phyloP scores from a whole-genome alignment of 1,140 invertebrate genomes.

The Sitophilus oryzae region DNA sequence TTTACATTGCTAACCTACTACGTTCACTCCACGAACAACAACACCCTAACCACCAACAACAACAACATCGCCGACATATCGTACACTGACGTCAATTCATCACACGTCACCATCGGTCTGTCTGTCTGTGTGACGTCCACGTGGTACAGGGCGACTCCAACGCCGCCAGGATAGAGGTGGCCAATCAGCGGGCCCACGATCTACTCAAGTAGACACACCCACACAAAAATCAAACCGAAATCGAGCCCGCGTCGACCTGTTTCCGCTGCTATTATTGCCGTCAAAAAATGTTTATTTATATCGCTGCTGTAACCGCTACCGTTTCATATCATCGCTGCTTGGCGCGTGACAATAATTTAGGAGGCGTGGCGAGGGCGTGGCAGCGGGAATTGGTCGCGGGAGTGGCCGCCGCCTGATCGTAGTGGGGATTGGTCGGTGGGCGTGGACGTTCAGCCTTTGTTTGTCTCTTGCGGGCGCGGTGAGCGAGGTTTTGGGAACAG shows the following conservation, averaged over 20 bases:
- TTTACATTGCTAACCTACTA: slow-evolving; percentile 39
- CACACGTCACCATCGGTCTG: slow-evolving; percentile 10
- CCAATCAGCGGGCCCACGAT: slow-evolving; percentile 77
- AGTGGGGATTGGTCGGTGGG: neutral
- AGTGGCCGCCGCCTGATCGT: neutral
- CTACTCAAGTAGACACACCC: slow-evolving; percentile 66
- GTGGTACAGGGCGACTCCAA: slow-evolving; percentile 58
- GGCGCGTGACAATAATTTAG: neutral
- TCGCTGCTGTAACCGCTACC: neutral
- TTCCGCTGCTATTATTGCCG: neutral
- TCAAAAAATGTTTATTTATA: neutral
- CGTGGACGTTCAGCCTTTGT: neutral
- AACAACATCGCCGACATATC: too few relatives aligned
- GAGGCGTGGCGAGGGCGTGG: neutral
- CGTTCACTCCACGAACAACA: slow-evolving; percentile 34
- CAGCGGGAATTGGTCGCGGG: neutral
- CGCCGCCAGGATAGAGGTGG: slow-evolving; percentile 75
- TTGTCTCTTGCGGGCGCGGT: neutral
- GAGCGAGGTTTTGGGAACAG: too few relatives aligned
- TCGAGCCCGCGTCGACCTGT: slow-evolving; percentile 1
- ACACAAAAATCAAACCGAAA: slow-evolving; percentile 36
- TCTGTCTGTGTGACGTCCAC: slow-evolving; percentile 15
- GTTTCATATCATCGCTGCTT: too few relatives aligned
- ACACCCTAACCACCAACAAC: too few relatives aligned
- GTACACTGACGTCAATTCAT: slow-evolving; percentile 26